These are phyloP conservation scores for Chiloscyllium plagiosum DNA, from an alignment of 2,113 vertebrate species.

Conservation along the genomic window DNA sequence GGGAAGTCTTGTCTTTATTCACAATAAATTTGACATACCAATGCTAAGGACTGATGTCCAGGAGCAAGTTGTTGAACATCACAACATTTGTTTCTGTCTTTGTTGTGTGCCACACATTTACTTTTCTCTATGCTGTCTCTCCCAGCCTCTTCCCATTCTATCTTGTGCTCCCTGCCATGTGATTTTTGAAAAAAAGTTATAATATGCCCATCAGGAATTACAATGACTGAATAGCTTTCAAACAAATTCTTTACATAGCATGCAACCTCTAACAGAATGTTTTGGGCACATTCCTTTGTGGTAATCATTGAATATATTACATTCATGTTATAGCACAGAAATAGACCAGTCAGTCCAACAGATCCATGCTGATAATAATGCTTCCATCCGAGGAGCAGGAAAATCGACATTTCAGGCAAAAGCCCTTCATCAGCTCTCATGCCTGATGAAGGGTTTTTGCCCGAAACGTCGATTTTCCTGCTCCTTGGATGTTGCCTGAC, in stretches of 20 bases:
- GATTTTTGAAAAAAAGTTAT: neutral
- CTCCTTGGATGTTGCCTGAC: too few species aligned
- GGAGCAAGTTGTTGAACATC: neutral
- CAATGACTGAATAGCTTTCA: neutral
- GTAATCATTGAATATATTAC: neutral
- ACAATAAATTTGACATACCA: neutral
- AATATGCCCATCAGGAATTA: neutral
- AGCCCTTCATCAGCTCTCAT: too few species aligned
- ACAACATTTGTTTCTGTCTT: neutral
- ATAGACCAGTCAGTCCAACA: neutral
- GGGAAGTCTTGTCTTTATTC: neutral
- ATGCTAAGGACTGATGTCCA: neutral
- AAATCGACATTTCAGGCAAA: too few species aligned
- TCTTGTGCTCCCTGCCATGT: neutral
- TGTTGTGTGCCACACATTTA: neutral
- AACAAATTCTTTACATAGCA: neutral
- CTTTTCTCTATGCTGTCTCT: neutral
- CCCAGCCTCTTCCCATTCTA: neutral
- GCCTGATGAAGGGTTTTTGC: too few species aligned
- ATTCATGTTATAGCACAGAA: neutral
- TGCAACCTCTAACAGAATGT: neutral
- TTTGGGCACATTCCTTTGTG: neutral
- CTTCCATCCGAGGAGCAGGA: too few species aligned
- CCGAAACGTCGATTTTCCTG: too few species aligned
- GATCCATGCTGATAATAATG: neutral